Percentiles rank a stretch among this genome's conserved stretches.
Evolutionary conservation across 2,888 invertebrate species (phyloP).

Genomic region (Xestia xanthographa): DNA sequence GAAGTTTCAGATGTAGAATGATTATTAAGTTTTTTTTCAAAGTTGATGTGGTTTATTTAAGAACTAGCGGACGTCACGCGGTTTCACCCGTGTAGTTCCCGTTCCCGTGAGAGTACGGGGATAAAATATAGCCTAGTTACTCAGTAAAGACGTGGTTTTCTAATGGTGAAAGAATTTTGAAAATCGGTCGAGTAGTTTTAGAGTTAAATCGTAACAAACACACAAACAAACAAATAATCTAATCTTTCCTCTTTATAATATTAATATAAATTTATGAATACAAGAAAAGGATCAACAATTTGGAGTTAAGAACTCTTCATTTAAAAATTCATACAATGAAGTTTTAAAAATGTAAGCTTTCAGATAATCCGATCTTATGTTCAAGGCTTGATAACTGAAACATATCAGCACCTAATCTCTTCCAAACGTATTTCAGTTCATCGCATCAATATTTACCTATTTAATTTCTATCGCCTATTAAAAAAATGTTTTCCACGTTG

Average conservation of each 20-base stretch:
- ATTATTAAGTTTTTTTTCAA: not conserved
- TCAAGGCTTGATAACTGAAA: not conserved
- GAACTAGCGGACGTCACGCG: too few species aligned
- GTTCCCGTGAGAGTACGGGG: too few species aligned
- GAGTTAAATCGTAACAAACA: too few species aligned
- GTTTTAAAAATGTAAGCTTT: not conserved
- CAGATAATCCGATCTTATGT: not conserved
- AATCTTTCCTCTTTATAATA: too few species aligned
- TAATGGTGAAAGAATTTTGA: too few species aligned
- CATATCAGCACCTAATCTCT: not conserved
- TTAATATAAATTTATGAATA: too few species aligned
- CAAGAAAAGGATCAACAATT: not conserved
- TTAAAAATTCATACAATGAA: not conserved
- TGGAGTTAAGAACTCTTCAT: not conserved
- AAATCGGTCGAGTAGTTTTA: too few species aligned
- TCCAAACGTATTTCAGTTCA: not conserved
- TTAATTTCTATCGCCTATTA: not conserved
- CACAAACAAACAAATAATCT: too few species aligned
- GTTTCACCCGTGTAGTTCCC: too few species aligned
- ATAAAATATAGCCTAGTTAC: too few species aligned
- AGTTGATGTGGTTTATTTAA: not conserved
- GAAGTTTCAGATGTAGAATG: slow-evolving; percentile 4
- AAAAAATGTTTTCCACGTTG: slow-evolving; percentile 1
- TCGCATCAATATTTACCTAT: slow-evolving; percentile 20
- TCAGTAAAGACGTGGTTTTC: too few species aligned